Evolutionary conservation across 2,113 vertebrate species (phyloP).

Genomic region (Apaloderma vittatum): DNA sequence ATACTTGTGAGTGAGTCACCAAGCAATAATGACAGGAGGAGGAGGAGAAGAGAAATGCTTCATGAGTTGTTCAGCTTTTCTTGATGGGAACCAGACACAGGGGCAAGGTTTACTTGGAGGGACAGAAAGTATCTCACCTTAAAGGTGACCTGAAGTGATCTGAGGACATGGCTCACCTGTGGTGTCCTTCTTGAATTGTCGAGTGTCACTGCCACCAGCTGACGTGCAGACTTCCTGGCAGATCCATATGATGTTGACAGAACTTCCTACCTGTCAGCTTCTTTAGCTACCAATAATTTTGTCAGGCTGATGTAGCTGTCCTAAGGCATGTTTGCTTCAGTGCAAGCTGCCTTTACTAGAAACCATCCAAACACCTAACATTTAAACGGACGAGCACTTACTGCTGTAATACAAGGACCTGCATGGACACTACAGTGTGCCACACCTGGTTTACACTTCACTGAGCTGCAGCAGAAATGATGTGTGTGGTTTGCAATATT

Average conservation of each 20-base stretch:
- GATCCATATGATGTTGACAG: not conserved
- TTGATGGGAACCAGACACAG: not conserved
- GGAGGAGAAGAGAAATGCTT: not conserved
- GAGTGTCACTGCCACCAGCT: not conserved
- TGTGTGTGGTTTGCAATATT: not conserved
- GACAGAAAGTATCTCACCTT: not conserved
- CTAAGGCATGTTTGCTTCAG: not conserved
- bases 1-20: slow-evolving; percentile 39
- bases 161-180: not conserved
- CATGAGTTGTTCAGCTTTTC: not conserved
- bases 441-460: not conserved
- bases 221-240: not conserved
- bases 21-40: not conserved
- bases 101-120: not conserved
- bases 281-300: not conserved
- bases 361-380: not conserved
- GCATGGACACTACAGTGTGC: not conserved
- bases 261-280: slow-evolving; percentile 1
- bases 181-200: not conserved
- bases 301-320: not conserved
- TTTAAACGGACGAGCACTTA: not conserved
- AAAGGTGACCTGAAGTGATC: not conserved
- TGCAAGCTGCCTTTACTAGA: not conserved
- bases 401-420: not conserved
- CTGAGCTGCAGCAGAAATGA: not conserved